These are phyloP conservation scores for Carettochelys insculpta DNA, from an alignment of 2,113 vertebrate species.

Conservation along the genomic window DNA sequence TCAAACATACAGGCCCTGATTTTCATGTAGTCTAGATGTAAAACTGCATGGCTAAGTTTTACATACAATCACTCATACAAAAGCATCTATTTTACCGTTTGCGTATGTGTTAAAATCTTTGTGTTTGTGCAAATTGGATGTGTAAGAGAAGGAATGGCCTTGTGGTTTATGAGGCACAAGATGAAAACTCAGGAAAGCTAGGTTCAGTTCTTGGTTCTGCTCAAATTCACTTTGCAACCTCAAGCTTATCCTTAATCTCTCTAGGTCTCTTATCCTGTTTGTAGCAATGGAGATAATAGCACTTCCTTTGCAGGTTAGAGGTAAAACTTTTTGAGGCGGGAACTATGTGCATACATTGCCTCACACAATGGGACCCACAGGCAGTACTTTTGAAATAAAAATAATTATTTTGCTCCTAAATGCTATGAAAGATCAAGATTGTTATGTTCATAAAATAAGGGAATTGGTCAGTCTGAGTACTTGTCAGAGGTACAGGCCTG, in stretches of 20 bases:
- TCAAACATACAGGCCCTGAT: accelerated
- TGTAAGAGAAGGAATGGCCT: background rate
- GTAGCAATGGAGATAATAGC: background rate
- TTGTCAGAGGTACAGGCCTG: background rate
- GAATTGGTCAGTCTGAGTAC: background rate
- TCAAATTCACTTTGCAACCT: background rate
- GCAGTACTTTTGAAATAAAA: background rate
- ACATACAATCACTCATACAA: background rate
- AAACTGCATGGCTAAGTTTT: accelerated
- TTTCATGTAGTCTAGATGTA: background rate
- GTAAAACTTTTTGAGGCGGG: background rate
- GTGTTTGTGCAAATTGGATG: background rate
- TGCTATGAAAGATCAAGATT: background rate
- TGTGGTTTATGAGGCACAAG: background rate
- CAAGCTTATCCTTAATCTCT: background rate
- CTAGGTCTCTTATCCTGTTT: background rate
- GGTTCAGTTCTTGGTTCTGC: background rate
- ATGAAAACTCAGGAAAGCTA: background rate
- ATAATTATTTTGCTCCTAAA: background rate
- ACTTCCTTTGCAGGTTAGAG: background rate
- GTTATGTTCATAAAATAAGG: background rate
- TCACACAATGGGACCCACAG: background rate
- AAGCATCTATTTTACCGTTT: accelerated
- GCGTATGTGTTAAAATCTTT: background rate
- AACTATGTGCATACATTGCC: background rate